A percentile compares a stretch with the other conserved stretches of the same genome.
These are phyloP conservation scores for Oriolus oriolus DNA, from an alignment of 2,113 vertebrate genomes.

Conservation along the genomic window DNA sequence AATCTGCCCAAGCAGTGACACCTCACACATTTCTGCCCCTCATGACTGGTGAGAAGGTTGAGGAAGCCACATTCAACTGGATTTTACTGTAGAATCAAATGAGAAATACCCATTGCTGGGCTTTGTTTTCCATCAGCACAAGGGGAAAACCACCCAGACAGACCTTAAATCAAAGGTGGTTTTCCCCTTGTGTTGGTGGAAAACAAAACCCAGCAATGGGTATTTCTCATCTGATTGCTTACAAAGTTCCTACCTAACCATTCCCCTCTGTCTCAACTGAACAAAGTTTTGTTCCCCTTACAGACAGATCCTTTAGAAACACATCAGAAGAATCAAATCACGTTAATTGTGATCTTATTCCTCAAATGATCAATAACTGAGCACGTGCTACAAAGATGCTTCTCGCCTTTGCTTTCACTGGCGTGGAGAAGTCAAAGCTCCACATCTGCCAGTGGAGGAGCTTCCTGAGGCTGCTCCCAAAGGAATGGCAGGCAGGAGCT, in stretches of 20 bases:
- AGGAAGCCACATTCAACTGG: not conserved
- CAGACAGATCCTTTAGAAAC: not conserved
- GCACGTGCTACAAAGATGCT: rapidly evolving
- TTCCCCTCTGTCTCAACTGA: not conserved
- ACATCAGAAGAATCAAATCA: not conserved
- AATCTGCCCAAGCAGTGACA: not conserved
- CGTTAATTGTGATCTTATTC: not conserved
- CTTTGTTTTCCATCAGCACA: not conserved
- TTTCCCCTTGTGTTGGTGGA: too few species aligned
- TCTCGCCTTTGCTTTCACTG: not conserved
- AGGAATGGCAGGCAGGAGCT: not conserved
- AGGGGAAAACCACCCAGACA: not conserved
- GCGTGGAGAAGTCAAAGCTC: not conserved
- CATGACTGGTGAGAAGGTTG: not conserved
- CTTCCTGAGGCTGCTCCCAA: not conserved
- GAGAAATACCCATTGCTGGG: not conserved
- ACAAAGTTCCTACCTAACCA: not conserved
- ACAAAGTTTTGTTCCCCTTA: not conserved
- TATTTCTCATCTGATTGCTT: not conserved
- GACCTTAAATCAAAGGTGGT: not conserved
- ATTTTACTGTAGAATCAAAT: not conserved
- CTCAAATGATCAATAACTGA: not conserved
- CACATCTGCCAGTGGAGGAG: not conserved
- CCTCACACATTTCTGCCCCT: not conserved
- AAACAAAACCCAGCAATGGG: too few species aligned